These are phyloP conservation scores for Artibeus jamaicensis DNA, from an alignment of 2,797 vertebrate genomes.

Conservation along the genomic window DNA sequence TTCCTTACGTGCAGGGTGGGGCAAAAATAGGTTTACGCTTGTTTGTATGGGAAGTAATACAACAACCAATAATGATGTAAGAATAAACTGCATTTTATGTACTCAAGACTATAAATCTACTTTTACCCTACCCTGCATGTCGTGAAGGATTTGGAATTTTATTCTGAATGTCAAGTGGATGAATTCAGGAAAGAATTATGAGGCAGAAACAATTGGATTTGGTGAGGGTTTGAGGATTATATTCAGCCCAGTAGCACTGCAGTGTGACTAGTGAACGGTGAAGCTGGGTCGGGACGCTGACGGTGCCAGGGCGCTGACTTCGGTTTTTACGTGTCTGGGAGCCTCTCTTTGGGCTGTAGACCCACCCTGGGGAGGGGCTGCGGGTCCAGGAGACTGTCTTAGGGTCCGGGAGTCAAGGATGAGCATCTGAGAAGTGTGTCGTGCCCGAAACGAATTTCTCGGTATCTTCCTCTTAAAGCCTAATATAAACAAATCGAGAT, in stretches of 20 bases:
- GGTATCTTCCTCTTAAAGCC: conserved; percentile 33
- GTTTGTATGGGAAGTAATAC: not conserved
- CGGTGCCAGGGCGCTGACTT: not conserved
- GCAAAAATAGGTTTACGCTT: not conserved
- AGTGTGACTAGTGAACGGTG: not conserved
- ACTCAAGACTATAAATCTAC: not conserved
- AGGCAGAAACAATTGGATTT: not conserved
- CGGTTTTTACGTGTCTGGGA: not conserved
- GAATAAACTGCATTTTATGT: not conserved
- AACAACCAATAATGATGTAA: not conserved
- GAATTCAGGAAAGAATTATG: not conserved
- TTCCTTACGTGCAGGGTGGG: not conserved
- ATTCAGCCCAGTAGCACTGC: not conserved
- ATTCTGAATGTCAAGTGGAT: not conserved
- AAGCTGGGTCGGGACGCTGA: not conserved
- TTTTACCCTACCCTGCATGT: not conserved
- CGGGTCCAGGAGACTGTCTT: not conserved
- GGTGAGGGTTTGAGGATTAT: not conserved
- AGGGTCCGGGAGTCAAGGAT: not conserved
- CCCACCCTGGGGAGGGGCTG: not conserved
- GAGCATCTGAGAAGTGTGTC: not conserved
- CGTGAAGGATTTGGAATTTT: conserved; percentile 31
- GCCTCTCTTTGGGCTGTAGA: not conserved
- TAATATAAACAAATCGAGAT: conserved; percentile 14
- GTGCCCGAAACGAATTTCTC: not conserved